Evolutionary conservation across 2,113 vertebrate species (phyloP).

Genomic region (Lipophrys pholis): DNA sequence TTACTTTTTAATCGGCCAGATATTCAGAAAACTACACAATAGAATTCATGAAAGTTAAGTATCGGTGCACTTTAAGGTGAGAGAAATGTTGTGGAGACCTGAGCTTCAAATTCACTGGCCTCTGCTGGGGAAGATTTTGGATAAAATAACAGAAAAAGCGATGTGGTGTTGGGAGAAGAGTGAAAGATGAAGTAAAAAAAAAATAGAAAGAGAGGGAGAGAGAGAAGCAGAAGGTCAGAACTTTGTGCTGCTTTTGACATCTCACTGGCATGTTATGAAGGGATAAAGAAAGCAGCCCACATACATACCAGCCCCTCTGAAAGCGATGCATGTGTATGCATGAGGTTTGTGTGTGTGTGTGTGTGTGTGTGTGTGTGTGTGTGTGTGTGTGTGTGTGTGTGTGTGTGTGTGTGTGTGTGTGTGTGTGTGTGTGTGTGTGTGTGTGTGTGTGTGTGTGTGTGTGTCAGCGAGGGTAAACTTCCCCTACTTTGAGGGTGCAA

Average conservation of each 20-base stretch:
- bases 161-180: background rate
- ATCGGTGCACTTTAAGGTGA: background rate
- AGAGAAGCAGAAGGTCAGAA: constrained; percentile 3
- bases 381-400: constrained; percentile 11
- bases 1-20: background rate
- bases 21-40: background rate
- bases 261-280: constrained; percentile 17
- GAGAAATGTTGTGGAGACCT: background rate
- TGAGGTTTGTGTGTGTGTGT: constrained; percentile 30
- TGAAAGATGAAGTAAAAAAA: constrained; percentile 12
- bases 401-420: constrained; percentile 1
- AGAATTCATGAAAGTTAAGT: background rate
- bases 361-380: constrained; percentile 1
- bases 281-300: constrained; percentile 1
- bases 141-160: background rate
- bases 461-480: constrained; percentile 5
- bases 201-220: background rate
- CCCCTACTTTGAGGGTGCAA: constrained; percentile 21
- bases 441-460: constrained; percentile 8
- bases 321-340: constrained; percentile 32
- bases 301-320: constrained; percentile 4
- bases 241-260: constrained; percentile 50
- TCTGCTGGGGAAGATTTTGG: background rate
- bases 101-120: background rate
- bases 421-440: constrained; percentile 13